phyloP scores from a whole-genome alignment of 2,113 vertebrate genomes.

The Gadus macrocephalus region DNA sequence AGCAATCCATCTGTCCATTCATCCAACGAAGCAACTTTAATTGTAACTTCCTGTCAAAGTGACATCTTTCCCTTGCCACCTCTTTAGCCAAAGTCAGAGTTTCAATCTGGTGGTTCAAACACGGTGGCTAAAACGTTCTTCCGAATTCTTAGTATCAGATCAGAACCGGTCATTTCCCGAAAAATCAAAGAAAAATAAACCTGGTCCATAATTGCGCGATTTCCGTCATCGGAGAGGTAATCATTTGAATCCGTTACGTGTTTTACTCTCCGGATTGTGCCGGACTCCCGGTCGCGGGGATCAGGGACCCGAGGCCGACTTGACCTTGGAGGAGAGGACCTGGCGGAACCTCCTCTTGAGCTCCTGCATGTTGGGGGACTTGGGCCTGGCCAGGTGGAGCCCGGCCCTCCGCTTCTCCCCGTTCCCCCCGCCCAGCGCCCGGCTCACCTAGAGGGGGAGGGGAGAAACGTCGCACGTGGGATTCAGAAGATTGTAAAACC shows the following conservation, averaged over 20 bases:
- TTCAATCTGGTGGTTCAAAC: neutral
- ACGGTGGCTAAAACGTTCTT: too few species aligned
- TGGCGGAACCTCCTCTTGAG: constrained; percentile 88
- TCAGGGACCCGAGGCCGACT: constrained; percentile 79
- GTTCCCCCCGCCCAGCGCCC: constrained; percentile 75
- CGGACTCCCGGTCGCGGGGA: neutral
- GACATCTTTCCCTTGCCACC: neutral
- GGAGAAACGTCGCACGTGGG: neutral
- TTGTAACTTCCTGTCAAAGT: constrained; percentile 2
- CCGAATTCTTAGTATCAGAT: too few species aligned
- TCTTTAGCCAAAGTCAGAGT: neutral
- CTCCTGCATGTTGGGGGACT: constrained; percentile 94
- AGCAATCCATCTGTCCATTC: neutral
- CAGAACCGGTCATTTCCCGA: too few species aligned
- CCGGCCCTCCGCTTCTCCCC: constrained; percentile 87
- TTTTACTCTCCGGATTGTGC: too few species aligned
- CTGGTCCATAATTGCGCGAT: too few species aligned
- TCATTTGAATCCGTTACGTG: too few species aligned
- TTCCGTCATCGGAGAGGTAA: too few species aligned
- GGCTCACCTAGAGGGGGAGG: constrained; percentile 65
- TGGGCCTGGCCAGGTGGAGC: constrained; percentile 85
- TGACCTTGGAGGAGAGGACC: constrained; percentile 86
- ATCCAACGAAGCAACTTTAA: neutral
- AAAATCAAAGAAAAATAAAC: too few species aligned
- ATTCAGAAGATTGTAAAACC: neutral